Evolutionary conservation across 37 sponge, comb jelly and placozoan genomes (phyloP).

Genomic region (Dysidea cf. avara): DNA sequence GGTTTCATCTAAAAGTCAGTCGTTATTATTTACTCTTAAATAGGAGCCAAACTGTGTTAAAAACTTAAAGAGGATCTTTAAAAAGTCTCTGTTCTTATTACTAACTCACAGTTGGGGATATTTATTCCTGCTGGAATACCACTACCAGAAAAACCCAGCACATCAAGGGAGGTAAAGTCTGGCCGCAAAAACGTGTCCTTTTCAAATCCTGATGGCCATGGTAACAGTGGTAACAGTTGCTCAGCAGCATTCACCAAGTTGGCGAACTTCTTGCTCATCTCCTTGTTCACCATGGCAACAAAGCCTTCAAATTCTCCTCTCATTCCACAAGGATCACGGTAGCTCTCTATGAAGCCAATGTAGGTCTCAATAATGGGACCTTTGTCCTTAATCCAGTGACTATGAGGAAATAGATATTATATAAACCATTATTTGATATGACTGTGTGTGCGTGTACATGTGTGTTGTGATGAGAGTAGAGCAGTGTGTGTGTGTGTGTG

Average conservation of each 20-base stretch:
- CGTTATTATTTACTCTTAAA: too few species aligned
- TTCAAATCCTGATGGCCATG: conserved; percentile 85
- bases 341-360: conserved; percentile 94
- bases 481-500: too few species aligned
- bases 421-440: too few species aligned
- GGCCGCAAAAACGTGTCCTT: conserved; percentile 85
- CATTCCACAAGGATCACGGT: conserved; percentile 91
- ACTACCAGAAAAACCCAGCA: conserved; percentile 79
- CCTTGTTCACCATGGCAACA: conserved; percentile 93
- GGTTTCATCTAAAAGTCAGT: too few species aligned
- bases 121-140: conserved; percentile 94
- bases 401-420: too few species aligned
- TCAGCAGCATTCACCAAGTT: conserved; percentile 74
- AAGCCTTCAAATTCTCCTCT: conserved; percentile 95
- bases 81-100: too few species aligned
- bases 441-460: too few species aligned
- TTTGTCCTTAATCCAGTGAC: conserved; percentile 84
- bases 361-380: conserved; percentile 90
- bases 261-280: conserved; percentile 81
- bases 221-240: conserved; percentile 56
- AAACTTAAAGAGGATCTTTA: too few species aligned
- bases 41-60: too few species aligned
- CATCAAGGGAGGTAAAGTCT: conserved; percentile 92
- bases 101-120: conserved; percentile 92
- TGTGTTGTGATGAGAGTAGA: too few species aligned